A percentile compares a stretch with the other conserved stretches of the same genome.
phyloP scores from a whole-genome alignment of 37 sponge, comb jelly and placozoan species.

The Theonella swinhoei region DNA sequence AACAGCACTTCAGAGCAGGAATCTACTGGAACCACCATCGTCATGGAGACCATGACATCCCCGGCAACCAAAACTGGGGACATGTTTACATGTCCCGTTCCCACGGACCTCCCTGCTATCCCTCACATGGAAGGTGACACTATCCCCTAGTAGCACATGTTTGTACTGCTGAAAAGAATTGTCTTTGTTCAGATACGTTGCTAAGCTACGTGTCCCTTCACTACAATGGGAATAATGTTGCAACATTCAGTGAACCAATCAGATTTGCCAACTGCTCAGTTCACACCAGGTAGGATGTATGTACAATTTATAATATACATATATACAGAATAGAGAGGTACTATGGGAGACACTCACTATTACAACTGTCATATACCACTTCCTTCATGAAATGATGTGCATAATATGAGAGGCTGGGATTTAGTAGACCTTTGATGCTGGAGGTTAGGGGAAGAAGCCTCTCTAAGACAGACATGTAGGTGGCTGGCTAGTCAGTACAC shows the following conservation, averaged over 20 bases:
- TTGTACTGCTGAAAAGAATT: not conserved
- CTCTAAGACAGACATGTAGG: no score
- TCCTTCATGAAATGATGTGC: no score
- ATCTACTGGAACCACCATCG: not conserved
- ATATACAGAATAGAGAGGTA: no score
- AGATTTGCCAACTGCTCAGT: constrained; percentile 52
- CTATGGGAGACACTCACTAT: no score
- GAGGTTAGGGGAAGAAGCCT: no score
- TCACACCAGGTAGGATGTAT: constrained; percentile 22
- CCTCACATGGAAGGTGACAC: constrained; percentile 1
- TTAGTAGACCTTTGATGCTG: no score
- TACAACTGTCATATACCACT: no score
- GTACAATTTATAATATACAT: not conserved
- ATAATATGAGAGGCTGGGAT: no score
- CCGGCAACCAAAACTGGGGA: not conserved
- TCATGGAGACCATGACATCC: not conserved
- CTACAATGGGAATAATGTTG: not conserved
- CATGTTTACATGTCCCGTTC: constrained; percentile 11
- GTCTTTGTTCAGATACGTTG: constrained; percentile 19
- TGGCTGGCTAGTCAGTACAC: no score
- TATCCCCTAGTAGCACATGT: not conserved
- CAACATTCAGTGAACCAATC: constrained; percentile 8
- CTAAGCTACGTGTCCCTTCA: not conserved
- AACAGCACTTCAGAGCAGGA: not conserved
- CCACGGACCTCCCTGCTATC: not conserved